A percentile compares a stretch with the other conserved stretches of the same genome.
Evolutionary conservation across 2,888 invertebrate species (phyloP).

Genomic region (Thumatha senex): DNA sequence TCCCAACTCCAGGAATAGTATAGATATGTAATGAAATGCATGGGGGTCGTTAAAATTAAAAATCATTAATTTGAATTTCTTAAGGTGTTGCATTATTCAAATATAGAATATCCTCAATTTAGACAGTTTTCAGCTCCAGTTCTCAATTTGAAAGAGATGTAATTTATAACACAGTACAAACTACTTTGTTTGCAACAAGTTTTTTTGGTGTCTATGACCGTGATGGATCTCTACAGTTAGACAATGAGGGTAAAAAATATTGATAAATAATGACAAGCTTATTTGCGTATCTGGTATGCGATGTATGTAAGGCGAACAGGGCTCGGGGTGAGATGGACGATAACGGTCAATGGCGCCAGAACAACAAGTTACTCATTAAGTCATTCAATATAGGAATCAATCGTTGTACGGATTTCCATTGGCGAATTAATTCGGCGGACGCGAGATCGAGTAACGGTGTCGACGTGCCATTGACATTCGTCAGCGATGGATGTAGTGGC

Average conservation of each 20-base stretch:
- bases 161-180: conserved; percentile 39
- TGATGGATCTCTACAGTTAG: conserved; percentile 56
- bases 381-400: conserved; percentile 71
- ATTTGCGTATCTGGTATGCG: conserved; percentile 42
- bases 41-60: conserved; percentile 52
- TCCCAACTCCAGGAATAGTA: conserved; percentile 61
- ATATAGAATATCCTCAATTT: conserved; percentile 45
- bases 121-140: conserved; percentile 47
- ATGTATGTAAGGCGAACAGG: conserved; percentile 38
- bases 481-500: conserved; percentile 62
- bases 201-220: conserved; percentile 65
- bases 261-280: conserved; percentile 43
- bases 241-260: conserved; percentile 55
- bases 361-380: conserved; percentile 73
- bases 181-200: conserved; percentile 41
- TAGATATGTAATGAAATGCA: conserved; percentile 63
- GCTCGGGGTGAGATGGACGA: conserved; percentile 63
- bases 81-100: conserved; percentile 44
- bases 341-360: conserved; percentile 63
- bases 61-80: conserved; percentile 61
- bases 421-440: conserved; percentile 80
- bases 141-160: conserved; percentile 51
- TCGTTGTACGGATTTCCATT: conserved; percentile 70
- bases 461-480: conserved; percentile 80
- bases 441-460: conserved; percentile 80